phyloP scores from a whole-genome alignment of 2,797 vertebrate species.

The Halcyon leucocephala region DNA sequence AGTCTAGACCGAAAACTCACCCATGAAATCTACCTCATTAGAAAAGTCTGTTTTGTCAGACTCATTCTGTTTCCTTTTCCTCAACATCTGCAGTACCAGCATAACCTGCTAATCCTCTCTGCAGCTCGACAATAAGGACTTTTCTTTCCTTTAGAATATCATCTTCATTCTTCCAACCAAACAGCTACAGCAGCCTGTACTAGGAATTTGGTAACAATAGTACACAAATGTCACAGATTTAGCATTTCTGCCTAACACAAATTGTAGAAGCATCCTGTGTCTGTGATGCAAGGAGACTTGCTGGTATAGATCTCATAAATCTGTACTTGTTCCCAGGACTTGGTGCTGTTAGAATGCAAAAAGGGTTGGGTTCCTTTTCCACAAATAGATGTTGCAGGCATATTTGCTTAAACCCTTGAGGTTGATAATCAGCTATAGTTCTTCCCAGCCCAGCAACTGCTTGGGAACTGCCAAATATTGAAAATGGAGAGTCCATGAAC shows the following conservation, averaged over 20 bases:
- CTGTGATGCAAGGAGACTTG: background rate
- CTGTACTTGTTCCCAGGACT: slow-evolving; percentile 19
- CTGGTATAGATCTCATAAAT: background rate
- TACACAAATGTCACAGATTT: background rate
- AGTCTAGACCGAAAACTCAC: background rate
- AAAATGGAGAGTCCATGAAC: background rate
- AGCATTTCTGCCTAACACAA: background rate
- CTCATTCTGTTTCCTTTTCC: background rate
- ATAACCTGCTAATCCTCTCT: background rate
- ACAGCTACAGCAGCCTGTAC: background rate
- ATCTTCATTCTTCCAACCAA: background rate
- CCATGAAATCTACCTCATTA: background rate
- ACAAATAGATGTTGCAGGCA: slow-evolving; percentile 23
- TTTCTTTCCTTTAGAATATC: background rate
- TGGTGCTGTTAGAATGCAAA: slow-evolving; percentile 16
- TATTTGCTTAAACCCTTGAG: slow-evolving; percentile 62
- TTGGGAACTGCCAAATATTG: slow-evolving; percentile 13
- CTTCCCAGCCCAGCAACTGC: slow-evolving; percentile 17
- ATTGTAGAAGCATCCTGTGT: background rate
- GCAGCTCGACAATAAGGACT: background rate
- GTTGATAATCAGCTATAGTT: slow-evolving; percentile 32
- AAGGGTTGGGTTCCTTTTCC: slow-evolving; percentile 27
- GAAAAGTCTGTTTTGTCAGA: background rate
- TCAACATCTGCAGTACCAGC: background rate
- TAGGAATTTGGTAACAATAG: background rate